Evolutionary conservation across 2,797 vertebrate genomes (phyloP).

Genomic region (Chelmon rostratus): DNA sequence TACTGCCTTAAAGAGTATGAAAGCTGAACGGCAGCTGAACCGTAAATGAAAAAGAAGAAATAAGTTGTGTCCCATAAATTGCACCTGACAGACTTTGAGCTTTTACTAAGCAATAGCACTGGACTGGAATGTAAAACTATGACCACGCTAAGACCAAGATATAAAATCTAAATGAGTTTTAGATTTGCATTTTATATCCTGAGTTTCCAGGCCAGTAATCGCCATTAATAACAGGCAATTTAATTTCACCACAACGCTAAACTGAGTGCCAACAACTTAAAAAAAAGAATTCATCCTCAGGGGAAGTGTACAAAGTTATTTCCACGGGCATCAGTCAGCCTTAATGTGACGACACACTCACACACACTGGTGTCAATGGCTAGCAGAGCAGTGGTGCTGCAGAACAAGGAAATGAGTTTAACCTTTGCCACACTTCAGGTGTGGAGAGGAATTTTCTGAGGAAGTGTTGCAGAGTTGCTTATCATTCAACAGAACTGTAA

Average conservation of each 20-base stretch:
- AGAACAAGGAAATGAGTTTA: conserved; percentile 19
- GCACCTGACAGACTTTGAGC: conserved; percentile 26
- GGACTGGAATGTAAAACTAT: neutral
- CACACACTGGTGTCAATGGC: no score
- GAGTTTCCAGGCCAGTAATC: conserved; percentile 24
- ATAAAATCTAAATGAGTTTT: conserved; percentile 33
- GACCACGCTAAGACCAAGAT: neutral
- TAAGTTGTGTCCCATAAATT: conserved; percentile 28
- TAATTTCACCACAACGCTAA: conserved; percentile 11
- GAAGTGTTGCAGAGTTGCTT: conserved; percentile 7
- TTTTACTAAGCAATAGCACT: neutral
- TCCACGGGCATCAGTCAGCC: conserved; percentile 3
- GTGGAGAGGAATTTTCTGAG: conserved; percentile 16
- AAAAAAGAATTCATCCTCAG: conserved; percentile 7
- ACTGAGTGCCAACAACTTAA: conserved; percentile 16
- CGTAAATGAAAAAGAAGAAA: conserved; percentile 34
- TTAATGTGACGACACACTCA: neutral
- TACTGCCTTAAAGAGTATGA: neutral
- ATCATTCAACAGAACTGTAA: neutral
- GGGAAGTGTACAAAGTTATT: conserved; percentile 13
- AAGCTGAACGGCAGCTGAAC: conserved; percentile 20
- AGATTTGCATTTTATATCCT: conserved; percentile 19
- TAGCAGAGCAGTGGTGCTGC: no score
- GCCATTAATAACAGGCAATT: conserved; percentile 37
- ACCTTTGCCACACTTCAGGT: conserved; percentile 11